A percentile compares a stretch with the other conserved stretches of the same genome.
These are phyloP conservation scores for Dendrolimus houi DNA, from an alignment of 2,888 invertebrate genomes.

Conservation along the genomic window DNA sequence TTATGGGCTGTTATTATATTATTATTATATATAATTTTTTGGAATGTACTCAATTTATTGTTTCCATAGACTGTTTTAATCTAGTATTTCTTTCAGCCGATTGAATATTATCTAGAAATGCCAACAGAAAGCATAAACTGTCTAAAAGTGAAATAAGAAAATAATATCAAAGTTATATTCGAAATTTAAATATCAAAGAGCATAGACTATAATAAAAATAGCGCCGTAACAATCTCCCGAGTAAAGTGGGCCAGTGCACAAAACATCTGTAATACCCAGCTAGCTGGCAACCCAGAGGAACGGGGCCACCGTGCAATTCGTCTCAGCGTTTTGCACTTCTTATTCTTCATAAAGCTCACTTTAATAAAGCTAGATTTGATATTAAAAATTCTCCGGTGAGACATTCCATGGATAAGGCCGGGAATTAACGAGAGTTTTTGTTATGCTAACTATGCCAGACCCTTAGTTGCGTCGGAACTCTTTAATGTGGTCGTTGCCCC, in stretches of 20 bases:
- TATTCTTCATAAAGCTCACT: conserved; percentile 18
- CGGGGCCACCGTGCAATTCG: conserved; percentile 22
- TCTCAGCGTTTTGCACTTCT: conserved; percentile 11
- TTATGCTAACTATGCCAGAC: conserved; percentile 34
- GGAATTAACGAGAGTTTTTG: conserved; percentile 36
- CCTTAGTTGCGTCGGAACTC: conserved; percentile 12
- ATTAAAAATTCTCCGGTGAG: conserved; percentile 61
- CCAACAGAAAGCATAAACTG: too few relatives aligned
- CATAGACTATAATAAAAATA: conserved; percentile 7
- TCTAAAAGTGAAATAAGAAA: too few relatives aligned
- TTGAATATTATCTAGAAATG: too few relatives aligned
- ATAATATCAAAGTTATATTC: too few relatives aligned
- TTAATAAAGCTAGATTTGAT: conserved; percentile 58
- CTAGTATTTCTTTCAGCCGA: too few relatives aligned
- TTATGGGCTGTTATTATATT: too few relatives aligned
- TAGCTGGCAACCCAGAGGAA: not conserved
- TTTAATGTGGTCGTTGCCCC: conserved; percentile 16
- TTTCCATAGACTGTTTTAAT: too few relatives aligned
- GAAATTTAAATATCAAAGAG: conserved; percentile 1
- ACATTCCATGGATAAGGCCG: conserved; percentile 22
- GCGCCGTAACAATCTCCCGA: conserved; percentile 17
- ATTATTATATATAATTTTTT: too few relatives aligned
- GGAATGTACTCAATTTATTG: too few relatives aligned
- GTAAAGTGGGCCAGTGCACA: conserved; percentile 6
- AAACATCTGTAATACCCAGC: not conserved